These are phyloP conservation scores for Danaus chrysippus DNA, from an alignment of 2,888 invertebrate species.

Conservation along the genomic window DNA sequence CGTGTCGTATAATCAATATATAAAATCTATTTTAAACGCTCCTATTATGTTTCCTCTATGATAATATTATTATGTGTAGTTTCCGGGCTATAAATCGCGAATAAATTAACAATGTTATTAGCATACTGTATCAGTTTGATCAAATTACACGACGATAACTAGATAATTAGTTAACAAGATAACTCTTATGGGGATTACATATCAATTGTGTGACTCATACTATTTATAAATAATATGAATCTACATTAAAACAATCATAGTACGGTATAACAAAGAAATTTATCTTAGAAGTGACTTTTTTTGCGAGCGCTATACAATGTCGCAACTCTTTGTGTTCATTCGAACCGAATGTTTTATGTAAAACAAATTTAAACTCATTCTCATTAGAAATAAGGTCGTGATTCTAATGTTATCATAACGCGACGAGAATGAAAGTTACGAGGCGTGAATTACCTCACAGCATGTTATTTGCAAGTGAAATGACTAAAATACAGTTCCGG, in stretches of 20 bases:
- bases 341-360: background rate
- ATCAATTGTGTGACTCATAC: too few relatives aligned
- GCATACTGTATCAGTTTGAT: conserved; percentile 19
- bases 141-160: conserved; percentile 13
- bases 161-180: too few relatives aligned
- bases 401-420: conserved; percentile 16
- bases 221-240: background rate
- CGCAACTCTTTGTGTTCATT: conserved; percentile 9
- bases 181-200: too few relatives aligned
- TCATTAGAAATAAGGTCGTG: conserved; percentile 4
- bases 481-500: conserved; percentile 40
- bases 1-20: too few relatives aligned
- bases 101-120: conserved; percentile 19
- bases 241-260: background rate
- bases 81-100: conserved; percentile 11
- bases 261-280: background rate
- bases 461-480: conserved; percentile 54
- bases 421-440: conserved; percentile 57
- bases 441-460: conserved; percentile 49
- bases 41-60: too few relatives aligned
- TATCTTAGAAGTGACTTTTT: conserved; percentile 4
- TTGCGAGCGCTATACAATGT: conserved; percentile 14
- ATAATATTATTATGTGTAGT: background rate
- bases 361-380: conserved; percentile 11
- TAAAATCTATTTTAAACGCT: too few relatives aligned